Evolutionary conservation across 2,888 invertebrate species (phyloP), one percentile per base, ranked within the genome.

Genomic region (Scotopteryx bipunctaria): DNA sequence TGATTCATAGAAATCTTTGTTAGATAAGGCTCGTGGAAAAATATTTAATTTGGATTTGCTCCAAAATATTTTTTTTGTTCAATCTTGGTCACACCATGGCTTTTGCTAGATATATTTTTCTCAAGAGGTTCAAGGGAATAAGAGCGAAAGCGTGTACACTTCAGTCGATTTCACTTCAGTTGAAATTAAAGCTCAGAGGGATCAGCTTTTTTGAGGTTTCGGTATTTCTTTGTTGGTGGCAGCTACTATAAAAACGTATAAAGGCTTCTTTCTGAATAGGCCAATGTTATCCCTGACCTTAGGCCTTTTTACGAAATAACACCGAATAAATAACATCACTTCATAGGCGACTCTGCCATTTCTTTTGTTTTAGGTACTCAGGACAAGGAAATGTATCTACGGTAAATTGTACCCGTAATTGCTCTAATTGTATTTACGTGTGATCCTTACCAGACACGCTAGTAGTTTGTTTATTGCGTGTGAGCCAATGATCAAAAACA

Each of bases 71-170:
- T 66, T n/a, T n/a, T n/a, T n/a, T 59, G 53, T 60, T 43, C 35
- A 57, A 70, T 71, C 64, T 71, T 71, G 62, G 38, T 32, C 49
- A 55, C 61, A 58, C 67, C 62, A 66, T 59, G 59, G 58, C 64
- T 61, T 66, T 69, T 5, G n/a, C n/a, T 6, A 15, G 63, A 61
- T 71, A 40, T 75, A 70, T 71, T 76, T 71, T 69, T 66, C 68
- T 57, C 64, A 55, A 69, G 61, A 79, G 71, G 76, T 78, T 75
- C 77, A 76, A 67, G 68, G 66, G 73, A 72, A 73, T 84, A 83
- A 86, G 72, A 86, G 86, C 81, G 73, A 85, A 86, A 84, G 59
- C 86, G 74, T 86, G 86, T 86, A 83, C 77, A 79, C 83, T 84
- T 76, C 79, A 83, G 78, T 76, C 78, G 76, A 78, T 79, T 81